Conservation (phyloP, 2,113 vertebrate genomes). For the Trogon surrucura region DNA sequence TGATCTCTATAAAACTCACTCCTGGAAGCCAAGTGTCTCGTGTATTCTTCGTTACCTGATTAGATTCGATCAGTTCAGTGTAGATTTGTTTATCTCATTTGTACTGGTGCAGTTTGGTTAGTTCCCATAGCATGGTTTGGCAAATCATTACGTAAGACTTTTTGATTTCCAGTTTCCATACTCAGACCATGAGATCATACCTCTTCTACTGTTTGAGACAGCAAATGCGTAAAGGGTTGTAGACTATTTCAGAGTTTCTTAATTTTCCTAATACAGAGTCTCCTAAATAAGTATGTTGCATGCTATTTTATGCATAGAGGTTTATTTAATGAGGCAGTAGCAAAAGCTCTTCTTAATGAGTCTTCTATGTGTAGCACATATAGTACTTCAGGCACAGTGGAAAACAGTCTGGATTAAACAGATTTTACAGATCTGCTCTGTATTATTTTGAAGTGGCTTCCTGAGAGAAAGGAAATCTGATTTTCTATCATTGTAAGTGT, state of each 20-base stretch:
- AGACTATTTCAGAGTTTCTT: background rate
- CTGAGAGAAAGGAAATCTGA: background rate
- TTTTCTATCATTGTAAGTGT: background rate
- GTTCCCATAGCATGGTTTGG: background rate
- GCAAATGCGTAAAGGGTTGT: background rate
- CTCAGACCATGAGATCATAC: background rate
- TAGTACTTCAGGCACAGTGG: background rate
- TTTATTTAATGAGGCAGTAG: constrained; percentile 15
- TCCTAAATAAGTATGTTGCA: background rate
- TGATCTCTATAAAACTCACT: background rate
- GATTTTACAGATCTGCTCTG: background rate
- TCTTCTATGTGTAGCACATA: background rate
- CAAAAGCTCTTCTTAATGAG: constrained; percentile 3
- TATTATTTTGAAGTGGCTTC: constrained; percentile 16
- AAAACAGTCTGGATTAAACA: background rate
- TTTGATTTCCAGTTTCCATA: background rate
- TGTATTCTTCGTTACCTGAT: background rate
- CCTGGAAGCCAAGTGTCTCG: background rate
- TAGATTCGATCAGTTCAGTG: background rate
- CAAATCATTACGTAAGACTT: background rate
- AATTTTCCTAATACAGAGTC: background rate
- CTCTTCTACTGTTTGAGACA: background rate
- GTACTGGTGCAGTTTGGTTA: background rate
- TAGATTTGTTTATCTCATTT: background rate
- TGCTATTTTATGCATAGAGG: background rate